Percentiles rank a stretch among this genome's conserved stretches.
These are phyloP conservation scores for Anhinga rufa DNA, from an alignment of 2,113 vertebrate species.

Conservation along the genomic window DNA sequence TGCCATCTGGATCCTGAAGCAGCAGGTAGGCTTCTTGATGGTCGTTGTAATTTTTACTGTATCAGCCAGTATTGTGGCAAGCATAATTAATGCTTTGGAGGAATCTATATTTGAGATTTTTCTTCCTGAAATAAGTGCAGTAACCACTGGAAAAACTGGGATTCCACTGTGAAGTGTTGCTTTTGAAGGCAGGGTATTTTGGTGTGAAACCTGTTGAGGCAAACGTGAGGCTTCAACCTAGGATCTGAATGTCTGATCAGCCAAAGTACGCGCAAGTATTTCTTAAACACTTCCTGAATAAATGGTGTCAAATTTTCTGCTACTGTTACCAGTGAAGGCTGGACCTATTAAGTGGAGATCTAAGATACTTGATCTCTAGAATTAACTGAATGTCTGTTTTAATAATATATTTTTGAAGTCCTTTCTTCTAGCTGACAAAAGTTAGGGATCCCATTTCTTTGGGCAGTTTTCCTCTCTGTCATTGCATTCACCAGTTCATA, in stretches of 20 bases:
- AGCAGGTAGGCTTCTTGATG: slow-evolving; percentile 73
- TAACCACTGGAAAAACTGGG: neutral
- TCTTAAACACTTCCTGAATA: neutral
- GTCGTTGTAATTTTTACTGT: neutral
- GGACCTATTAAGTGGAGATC: neutral
- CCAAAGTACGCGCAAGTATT: neutral
- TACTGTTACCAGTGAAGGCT: neutral
- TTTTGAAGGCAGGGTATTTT: neutral
- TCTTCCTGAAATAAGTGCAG: neutral
- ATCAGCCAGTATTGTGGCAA: neutral
- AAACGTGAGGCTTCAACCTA: neutral
- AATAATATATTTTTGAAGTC: neutral
- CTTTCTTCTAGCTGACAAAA: neutral
- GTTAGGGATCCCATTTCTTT: neutral
- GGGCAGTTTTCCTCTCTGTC: neutral
- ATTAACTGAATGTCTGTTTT: neutral
- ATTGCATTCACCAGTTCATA: neutral
- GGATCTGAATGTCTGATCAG: neutral
- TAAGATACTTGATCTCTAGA: neutral
- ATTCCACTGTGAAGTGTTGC: neutral
- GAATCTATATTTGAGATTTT: neutral
- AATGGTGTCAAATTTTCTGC: neutral
- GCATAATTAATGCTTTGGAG: neutral
- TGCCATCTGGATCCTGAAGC: slow-evolving; percentile 76
- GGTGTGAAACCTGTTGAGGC: neutral